Evolutionary conservation across 2,113 vertebrate genomes (phyloP).

Genomic region (Syngnathus scovelli): DNA sequence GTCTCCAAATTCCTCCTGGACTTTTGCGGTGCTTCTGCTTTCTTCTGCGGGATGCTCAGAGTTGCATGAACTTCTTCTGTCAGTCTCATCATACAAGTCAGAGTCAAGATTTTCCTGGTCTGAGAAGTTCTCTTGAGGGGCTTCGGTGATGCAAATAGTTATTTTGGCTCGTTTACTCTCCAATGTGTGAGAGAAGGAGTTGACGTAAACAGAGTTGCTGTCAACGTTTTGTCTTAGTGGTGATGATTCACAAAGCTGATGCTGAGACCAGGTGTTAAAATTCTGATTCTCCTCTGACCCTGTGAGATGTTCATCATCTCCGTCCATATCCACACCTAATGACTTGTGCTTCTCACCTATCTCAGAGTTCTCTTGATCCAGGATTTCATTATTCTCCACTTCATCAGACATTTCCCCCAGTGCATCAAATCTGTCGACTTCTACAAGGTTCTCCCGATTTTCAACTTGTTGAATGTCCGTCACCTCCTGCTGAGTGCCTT

Average conservation of each 20-base stretch:
- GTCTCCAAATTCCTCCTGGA: conserved; percentile 33
- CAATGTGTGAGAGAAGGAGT: conserved; percentile 16
- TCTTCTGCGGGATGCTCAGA: conserved; percentile 16
- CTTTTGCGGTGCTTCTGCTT: conserved; percentile 13
- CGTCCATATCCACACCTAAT: conserved; percentile 16
- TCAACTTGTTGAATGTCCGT: conserved; percentile 64
- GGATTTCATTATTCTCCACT: conserved; percentile 69
- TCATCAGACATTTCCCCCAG: conserved; percentile 26
- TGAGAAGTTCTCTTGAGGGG: conserved; percentile 27
- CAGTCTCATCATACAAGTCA: conserved; percentile 24
- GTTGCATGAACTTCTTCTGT: conserved; percentile 12
- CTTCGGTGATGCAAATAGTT: conserved; percentile 32
- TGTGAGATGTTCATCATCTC: conserved; percentile 9
- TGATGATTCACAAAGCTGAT: conserved; percentile 22
- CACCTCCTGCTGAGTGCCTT: conserved; percentile 10
- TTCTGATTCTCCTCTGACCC: conserved; percentile 63
- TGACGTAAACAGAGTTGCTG: conserved; percentile 13
- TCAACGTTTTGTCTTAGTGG: conserved; percentile 18
- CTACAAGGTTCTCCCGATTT: conserved; percentile 59
- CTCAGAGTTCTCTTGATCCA: conserved; percentile 46
- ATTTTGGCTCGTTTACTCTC: conserved; percentile 29
- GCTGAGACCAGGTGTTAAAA: conserved; percentile 61
- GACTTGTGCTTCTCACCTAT: conserved; percentile 13
- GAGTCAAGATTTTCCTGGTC: conserved; percentile 39
- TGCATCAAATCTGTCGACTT: conserved; percentile 13